phyloP scores from a whole-genome alignment of 2,113 vertebrate species.

The Toxostoma redivivum region DNA sequence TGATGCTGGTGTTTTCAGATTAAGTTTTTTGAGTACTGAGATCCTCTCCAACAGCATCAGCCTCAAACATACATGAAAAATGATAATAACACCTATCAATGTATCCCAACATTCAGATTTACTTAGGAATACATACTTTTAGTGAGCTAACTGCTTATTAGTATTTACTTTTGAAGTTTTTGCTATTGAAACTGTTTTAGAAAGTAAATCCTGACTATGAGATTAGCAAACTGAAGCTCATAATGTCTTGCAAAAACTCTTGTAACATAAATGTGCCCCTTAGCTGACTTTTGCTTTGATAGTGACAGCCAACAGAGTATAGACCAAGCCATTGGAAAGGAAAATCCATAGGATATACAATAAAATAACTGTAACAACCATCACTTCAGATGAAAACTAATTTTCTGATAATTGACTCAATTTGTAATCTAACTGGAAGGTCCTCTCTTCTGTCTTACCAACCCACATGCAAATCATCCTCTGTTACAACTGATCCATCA shows the following conservation, averaged over 20 bases:
- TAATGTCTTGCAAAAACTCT: neutral
- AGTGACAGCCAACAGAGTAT: neutral
- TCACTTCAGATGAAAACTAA: neutral
- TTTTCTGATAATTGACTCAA: neutral
- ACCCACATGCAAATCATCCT: neutral
- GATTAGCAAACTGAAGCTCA: neutral
- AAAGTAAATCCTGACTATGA: neutral
- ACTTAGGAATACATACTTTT: neutral
- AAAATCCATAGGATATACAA: neutral
- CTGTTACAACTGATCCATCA: neutral
- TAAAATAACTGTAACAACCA: neutral
- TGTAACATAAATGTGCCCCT: neutral
- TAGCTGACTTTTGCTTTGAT: neutral
- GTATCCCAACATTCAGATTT: neutral
- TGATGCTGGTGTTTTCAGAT: neutral
- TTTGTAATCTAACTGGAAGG: neutral
- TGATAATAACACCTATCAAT: neutral
- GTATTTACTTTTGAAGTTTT: neutral
- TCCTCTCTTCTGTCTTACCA: neutral
- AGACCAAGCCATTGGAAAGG: neutral
- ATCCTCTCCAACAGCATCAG: neutral
- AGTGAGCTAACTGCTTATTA: neutral
- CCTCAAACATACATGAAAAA: neutral
- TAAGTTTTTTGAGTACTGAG: neutral
- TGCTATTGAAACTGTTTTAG: neutral